Evolutionary conservation across 64 coral and sea anemone species (phyloP), one percentile per base, ranked within the genome.

Genomic region (Stichodactyla helianthus): DNA sequence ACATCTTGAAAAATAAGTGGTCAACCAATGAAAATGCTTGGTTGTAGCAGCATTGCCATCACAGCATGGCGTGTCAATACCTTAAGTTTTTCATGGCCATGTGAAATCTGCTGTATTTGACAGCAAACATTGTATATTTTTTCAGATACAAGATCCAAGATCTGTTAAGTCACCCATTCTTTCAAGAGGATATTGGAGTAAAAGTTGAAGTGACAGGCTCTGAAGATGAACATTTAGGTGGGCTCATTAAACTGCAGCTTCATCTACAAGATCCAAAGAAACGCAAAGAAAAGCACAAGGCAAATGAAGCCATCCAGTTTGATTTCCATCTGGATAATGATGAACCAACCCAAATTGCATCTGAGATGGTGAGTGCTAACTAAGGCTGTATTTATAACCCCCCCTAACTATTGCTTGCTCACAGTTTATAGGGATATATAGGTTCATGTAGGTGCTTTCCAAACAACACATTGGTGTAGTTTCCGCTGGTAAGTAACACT

Each of bases 121-220:
- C 35, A 44, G 35, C 2, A 1, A 44, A 2, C 35, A 44, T 44
- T 44, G 35, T 0, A 31, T 44, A 2, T 44, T 44, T 44, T 44
- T 44, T 84, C 79, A 95, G 94, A 76, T 95, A 81, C 58, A 95
- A 68, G 54, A 95, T 95, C 5, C 84, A 74, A 84, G 88, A 90
- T 79, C 85, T 93, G 54, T 60, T 87, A 20, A 93, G 74, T 65
- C 91, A 93, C 53, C 94, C 94, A 87, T 95, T 95, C 79, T 95
- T 95, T 50, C 94, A 95, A 95, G 89, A 91, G 86, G 91, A 95
- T 54, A 84, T 78, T 95, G 94, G 94, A 54, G 91, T 95, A 53
- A 89, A 92, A 19, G 94, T 95, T 10, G 88, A 95, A 10, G 28
- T 95, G 2, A 82, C 85, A 13, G 94, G 90, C 14, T 77, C 79